A percentile compares a stretch with the other conserved stretches of the same genome.
phyloP scores from a whole-genome alignment of 2,113 vertebrate genomes.

The Aix galericulata region DNA sequence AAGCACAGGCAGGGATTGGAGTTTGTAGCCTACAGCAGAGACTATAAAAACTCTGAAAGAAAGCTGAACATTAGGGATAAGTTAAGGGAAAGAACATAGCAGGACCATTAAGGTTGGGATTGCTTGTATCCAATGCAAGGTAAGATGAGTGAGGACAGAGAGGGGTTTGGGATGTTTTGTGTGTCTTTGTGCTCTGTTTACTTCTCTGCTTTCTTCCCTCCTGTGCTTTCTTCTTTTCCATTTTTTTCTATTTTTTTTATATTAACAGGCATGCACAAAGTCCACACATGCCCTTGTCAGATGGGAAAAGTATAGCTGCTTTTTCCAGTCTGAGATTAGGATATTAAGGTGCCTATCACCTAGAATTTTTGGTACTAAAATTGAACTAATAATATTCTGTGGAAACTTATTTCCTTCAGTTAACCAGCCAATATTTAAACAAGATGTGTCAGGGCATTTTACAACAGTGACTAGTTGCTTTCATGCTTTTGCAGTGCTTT shows the following conservation, averaged over 20 bases:
- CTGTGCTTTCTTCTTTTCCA: background rate
- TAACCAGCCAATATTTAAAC: constrained; percentile 15
- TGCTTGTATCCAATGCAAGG: constrained; percentile 66
- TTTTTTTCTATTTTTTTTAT: background rate
- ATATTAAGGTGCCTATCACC: background rate
- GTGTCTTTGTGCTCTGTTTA: background rate
- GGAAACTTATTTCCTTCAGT: background rate
- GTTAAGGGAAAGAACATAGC: constrained; percentile 28
- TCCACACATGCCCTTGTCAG: background rate
- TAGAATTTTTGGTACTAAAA: background rate
- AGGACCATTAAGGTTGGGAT: constrained; percentile 40
- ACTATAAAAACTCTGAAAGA: constrained; percentile 67
- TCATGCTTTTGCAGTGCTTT: background rate
- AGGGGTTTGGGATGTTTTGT: background rate
- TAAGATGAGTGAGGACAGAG: constrained; percentile 65
- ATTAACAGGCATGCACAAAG: background rate
- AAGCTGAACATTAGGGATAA: constrained; percentile 48
- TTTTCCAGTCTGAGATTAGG: background rate
- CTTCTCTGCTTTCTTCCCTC: background rate
- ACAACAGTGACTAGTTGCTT: background rate
- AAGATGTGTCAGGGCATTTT: background rate
- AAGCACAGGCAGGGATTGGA: constrained; percentile 78
- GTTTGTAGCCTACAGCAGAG: constrained; percentile 54
- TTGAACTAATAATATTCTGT: background rate
- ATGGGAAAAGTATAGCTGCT: background rate